Conservation (phyloP, 1,140 invertebrate species). For the Drosophila orosa region DNA sequence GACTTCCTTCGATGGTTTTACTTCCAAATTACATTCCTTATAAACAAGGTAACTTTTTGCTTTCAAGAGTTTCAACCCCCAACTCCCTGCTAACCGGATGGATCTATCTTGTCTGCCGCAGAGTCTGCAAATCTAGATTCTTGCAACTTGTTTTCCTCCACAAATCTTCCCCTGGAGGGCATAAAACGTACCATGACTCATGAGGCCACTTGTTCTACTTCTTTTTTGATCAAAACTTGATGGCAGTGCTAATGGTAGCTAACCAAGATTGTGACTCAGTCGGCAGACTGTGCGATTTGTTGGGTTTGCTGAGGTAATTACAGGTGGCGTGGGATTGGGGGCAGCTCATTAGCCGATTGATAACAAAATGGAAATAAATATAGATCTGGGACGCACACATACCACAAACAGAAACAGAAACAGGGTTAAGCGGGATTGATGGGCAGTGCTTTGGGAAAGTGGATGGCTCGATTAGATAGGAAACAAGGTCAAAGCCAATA, state of each 20-base stretch:
- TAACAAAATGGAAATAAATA: slow-evolving; percentile 20
- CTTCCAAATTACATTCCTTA: too few relatives aligned
- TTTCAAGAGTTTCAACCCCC: not conserved
- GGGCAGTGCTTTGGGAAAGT: slow-evolving; percentile 22
- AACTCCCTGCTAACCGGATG: slow-evolving; percentile 8
- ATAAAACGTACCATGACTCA: slow-evolving; percentile 20
- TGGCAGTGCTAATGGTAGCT: slow-evolving; percentile 20
- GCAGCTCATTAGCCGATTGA: slow-evolving; percentile 30
- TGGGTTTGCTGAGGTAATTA: slow-evolving; percentile 17
- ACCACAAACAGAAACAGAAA: slow-evolving; percentile 11
- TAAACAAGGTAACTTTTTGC: too few relatives aligned
- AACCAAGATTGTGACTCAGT: slow-evolving; percentile 27
- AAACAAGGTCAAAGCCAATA: slow-evolving; percentile 39
- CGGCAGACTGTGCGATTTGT: slow-evolving; percentile 10
- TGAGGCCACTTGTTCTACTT: slow-evolving; percentile 39
- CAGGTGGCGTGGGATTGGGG: slow-evolving; percentile 28
- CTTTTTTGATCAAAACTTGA: slow-evolving; percentile 30
- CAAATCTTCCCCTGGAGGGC: slow-evolving; percentile 22
- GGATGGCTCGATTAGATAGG: slow-evolving; percentile 43
- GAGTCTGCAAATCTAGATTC: slow-evolving; percentile 32
- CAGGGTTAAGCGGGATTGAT: slow-evolving; percentile 39
- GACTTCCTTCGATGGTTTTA: not conserved
- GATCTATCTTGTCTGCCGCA: slow-evolving; percentile 4
- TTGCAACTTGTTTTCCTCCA: slow-evolving; percentile 27
- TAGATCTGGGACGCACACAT: slow-evolving; percentile 10